Evolutionary conservation across 2,888 invertebrate species (phyloP), one percentile per base, ranked within the genome.

Genomic region (Pharmacophagus antenor): DNA sequence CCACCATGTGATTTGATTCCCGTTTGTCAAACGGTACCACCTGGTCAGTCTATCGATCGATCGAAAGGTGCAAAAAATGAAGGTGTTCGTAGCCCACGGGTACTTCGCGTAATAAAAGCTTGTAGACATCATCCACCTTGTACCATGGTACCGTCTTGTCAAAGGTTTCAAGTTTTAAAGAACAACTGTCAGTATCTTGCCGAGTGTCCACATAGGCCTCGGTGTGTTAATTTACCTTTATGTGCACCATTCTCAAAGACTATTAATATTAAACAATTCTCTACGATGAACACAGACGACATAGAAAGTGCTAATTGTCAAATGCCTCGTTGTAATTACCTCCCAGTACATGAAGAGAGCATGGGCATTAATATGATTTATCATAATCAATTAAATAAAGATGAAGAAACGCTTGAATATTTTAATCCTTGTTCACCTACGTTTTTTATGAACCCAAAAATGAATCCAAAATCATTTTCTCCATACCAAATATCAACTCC

Each of bases 51-150:
- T 8, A 21, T 25, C 0, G 54, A 65, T 22, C 76, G 67, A 56
- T 62, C 70, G 6, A 80, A 77, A 73, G 65, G 61, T 41, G 51
- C 46, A 1, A 77, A 66, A 58, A 77, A 77, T 62, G 68, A 64
- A n/a, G 48, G 70, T 41, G 49, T 61, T 15, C 53, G 66, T 44
- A 67, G 66, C 41, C 80, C 82, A 22, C 77, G 78, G 64, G 69
- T 79, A 25, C 81, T 89, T 25, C 78, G 82, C 71, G 80, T 88
- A 42, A 85, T 85, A 15, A 88, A 88, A 74, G 87, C 86, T 6
- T 88, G 88, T 66, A 75, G 85, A 63, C 88, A 89, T 63, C 85
- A 88, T 63, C 88, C 88, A 2, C 88, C 88, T 1, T 88, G 88
- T 65, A 84, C 81, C 5, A 86, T 86, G 2, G 88, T 82, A n/a